Conservation (phyloP, 2,797 vertebrate species). For the Arnoldichthys spilopterus region DNA sequence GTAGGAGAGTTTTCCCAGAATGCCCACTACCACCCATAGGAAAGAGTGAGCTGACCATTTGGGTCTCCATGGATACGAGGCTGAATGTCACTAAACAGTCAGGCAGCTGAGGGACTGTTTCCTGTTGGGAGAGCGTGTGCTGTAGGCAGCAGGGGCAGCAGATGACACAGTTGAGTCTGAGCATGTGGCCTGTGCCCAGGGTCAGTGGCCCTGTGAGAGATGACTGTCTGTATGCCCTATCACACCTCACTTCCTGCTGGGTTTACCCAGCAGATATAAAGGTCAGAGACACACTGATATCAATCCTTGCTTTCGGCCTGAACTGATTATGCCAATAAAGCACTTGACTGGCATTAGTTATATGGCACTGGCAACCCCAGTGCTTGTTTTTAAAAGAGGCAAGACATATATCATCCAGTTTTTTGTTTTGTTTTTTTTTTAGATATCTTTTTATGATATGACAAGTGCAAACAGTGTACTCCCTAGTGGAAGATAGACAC, state of each 20-base stretch:
- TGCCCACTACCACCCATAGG: conserved; percentile 5
- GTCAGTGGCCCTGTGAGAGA: conserved; percentile 24
- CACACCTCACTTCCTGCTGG: conserved; percentile 2
- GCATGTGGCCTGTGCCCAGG: conserved; percentile 24
- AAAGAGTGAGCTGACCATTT: conserved; percentile 28
- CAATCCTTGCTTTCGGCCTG: neutral
- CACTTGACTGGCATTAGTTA: neutral
- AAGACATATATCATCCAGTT: conserved; percentile 51
- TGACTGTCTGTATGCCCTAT: conserved; percentile 3
- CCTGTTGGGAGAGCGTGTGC: conserved; percentile 45
- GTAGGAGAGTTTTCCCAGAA: neutral
- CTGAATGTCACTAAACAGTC: conserved; percentile 41
- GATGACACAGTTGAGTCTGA: conserved; percentile 43
- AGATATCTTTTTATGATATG: conserved; percentile 36
- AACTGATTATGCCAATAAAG: neutral
- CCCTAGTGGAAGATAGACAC: conserved; percentile 36
- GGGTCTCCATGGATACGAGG: conserved; percentile 31
- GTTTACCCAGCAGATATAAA: neutral
- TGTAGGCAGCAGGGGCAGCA: conserved; percentile 25
- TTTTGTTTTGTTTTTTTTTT: conserved; percentile 54
- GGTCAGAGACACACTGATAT: neutral
- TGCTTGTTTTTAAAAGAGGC: conserved; percentile 13
- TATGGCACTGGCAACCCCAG: neutral
- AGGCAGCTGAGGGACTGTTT: conserved; percentile 40
- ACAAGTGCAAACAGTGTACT: conserved; percentile 38